Evolutionary conservation across 2,888 invertebrate genomes (phyloP), one percentile per base, ranked within the genome.

Genomic region (Sarcophaga subvicina): DNA sequence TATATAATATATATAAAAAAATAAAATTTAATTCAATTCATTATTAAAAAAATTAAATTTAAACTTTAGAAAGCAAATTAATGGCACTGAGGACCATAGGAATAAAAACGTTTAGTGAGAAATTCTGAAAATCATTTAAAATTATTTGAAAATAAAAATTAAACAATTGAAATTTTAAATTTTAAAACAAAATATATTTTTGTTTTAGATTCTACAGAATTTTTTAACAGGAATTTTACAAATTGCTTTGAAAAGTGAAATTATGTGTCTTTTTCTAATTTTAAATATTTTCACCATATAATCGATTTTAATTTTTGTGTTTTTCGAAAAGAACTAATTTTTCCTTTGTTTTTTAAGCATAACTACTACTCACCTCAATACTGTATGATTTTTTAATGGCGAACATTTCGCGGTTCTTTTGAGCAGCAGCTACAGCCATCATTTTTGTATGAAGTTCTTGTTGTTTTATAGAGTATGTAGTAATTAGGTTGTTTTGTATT

Each of bases 371-470:
- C 95, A 98, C 98, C 97, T 98, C 98, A 94, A 98, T 98, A 95
- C 98, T 98, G 96, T 98, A 98, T 90, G 98, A 98, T 94, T 98
- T 98, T 95, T 98, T 98, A 95, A 98, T 98, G 94, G 98, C 98
- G 95, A 98, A 98, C 96, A 98, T 97, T 94, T 98, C 98, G 94
- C 98, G 96, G 95, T 97, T 98, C 95, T 98, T 98, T 95, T 98
- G 97, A 89, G 97, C 97, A 93, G 97, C 97, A 93, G 97, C 97
- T 92, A 97, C 97, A 94, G 97, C 97, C 96, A 97, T 97, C 95
- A 95, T 95, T 92, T 54, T 94, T 94, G 90, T 91, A 90, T 37
- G 10, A 37, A 37, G 82, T 62, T 86, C 66, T 82, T 62, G 67
- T 85, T 82, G 72, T 80, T 70, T 87, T 87, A 86, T 87, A 86